Evolutionary conservation across 37 sponge, comb jelly and placozoan genomes (phyloP).

Genomic region (Diacarnus erythraeanus): DNA sequence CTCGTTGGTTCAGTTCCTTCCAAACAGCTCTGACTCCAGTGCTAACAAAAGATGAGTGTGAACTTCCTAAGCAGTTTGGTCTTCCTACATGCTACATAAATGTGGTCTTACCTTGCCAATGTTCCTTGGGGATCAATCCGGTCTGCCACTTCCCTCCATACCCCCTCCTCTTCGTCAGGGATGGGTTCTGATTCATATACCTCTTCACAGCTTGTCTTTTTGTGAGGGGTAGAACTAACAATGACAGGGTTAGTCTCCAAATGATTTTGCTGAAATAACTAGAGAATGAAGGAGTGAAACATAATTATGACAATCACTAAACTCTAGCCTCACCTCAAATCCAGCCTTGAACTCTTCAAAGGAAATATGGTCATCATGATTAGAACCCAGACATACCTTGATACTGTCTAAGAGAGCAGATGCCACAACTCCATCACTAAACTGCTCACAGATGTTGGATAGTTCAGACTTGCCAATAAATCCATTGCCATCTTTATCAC

Average conservation of each 20-base stretch:
- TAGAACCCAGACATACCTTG: slow-evolving; percentile 24
- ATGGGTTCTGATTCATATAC: slow-evolving; percentile 8
- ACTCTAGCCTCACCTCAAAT: slow-evolving; percentile 31
- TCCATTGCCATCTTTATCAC: slow-evolving; percentile 49
- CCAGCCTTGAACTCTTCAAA: slow-evolving; percentile 55
- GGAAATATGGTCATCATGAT: slow-evolving; percentile 47
- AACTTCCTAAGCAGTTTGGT: not conserved
- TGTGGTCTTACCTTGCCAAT: slow-evolving; percentile 2
- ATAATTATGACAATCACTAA: too few relatives aligned
- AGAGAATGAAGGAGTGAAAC: not conserved
- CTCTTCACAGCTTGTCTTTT: not conserved
- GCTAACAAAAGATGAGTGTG: not conserved
- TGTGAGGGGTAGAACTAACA: not conserved
- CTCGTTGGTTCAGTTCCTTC: slow-evolving; percentile 21
- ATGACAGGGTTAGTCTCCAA: not conserved
- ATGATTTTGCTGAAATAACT: not conserved
- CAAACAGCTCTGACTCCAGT: slow-evolving; percentile 21
- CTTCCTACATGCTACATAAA: too few relatives aligned
- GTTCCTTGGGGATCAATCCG: slow-evolving; percentile 45
- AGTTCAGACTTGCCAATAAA: slow-evolving; percentile 29
- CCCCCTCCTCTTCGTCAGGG: slow-evolving; percentile 10
- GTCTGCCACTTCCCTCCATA: slow-evolving; percentile 17
- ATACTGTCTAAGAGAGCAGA: slow-evolving; percentile 19
- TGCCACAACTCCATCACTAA: not conserved
- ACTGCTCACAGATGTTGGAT: not conserved